Base-by-base conservation (phyloP, 1,140 invertebrate genomes). In the Myzus persicae region DNA sequence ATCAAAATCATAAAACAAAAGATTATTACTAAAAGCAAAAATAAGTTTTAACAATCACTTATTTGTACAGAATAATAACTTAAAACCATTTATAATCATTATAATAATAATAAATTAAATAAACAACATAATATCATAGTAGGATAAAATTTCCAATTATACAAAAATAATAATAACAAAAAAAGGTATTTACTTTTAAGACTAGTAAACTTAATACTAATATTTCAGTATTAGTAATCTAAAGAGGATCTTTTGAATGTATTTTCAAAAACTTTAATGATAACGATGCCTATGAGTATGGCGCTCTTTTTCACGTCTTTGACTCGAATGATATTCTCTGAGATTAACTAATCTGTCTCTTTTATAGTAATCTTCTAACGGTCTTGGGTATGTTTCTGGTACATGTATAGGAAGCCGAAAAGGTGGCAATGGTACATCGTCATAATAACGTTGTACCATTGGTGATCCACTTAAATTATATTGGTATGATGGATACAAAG, bases 401-500 rank as follows among this genome's bases (percentile, higher is more conserved):
- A 93, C 36, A 40, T 82, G 91, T 84, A 93, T 2, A 11, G 91
- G 91, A 38, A 93, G 20, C 14, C 91, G 91, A 40, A 51, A 51
- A 91, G 51, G 51, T 38, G 93, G 8, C 26, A 91, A 22, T 40
- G 93, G 81, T 36, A 94, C 31, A 85, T 90, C 38, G 24, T 94
- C 89, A 40, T 94, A 94, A 93, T 94, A 94, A 51, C 82, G 93
- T 42, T 90, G 90, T 59, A 89, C n/a, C 8, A 92, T 67, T 24
- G 90, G 90, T 44, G 93, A 87, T 51, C 91, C 36, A 31, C 51
- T 44, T 54, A 93, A 81, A 89, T 67, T 89, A 89, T 93, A 90
- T 51, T 91, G 93, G 36, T 92, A 87, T 51, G 90, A 48, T 40
- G 93, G 26, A 59, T 91, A 93, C 18, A 85, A 44, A 18, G 92